Evolutionary conservation across 2,113 vertebrate genomes (phyloP).

Genomic region (Canis aureus): DNA sequence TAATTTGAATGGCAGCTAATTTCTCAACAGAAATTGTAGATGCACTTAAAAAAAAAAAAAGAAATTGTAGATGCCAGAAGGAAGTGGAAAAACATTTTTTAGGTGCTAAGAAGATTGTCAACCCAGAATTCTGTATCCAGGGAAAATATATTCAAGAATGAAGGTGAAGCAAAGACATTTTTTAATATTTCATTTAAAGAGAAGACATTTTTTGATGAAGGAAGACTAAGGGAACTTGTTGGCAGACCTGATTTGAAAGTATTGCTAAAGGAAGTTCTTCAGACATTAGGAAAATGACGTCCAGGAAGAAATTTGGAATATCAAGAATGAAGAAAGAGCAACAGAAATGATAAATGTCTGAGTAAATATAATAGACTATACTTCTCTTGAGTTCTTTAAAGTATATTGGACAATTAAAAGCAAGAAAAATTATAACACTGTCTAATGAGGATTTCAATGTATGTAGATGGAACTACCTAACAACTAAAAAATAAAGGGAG

Average conservation of each 20-base stretch:
- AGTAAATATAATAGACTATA: neutral
- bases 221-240: conserved; percentile 7
- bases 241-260: neutral
- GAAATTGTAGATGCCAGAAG: neutral
- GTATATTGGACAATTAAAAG: neutral
- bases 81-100: neutral
- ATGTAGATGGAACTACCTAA: neutral
- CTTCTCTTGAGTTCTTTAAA: conserved; percentile 32
- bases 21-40: neutral
- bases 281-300: neutral
- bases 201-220: neutral
- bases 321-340: neutral
- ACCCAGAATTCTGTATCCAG: neutral
- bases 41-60: neutral
- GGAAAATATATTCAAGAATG: neutral
- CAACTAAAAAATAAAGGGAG: neutral
- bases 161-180: conserved; percentile 32
- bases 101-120: neutral
- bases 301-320: conserved; percentile 13
- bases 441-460: neutral
- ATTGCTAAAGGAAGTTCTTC: neutral
- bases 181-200: neutral
- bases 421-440: neutral
- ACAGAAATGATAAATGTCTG: neutral
- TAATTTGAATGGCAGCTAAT: neutral